Evolutionary conservation across 2,113 vertebrate species (phyloP).

Genomic region (Ginglymostoma cirratum): DNA sequence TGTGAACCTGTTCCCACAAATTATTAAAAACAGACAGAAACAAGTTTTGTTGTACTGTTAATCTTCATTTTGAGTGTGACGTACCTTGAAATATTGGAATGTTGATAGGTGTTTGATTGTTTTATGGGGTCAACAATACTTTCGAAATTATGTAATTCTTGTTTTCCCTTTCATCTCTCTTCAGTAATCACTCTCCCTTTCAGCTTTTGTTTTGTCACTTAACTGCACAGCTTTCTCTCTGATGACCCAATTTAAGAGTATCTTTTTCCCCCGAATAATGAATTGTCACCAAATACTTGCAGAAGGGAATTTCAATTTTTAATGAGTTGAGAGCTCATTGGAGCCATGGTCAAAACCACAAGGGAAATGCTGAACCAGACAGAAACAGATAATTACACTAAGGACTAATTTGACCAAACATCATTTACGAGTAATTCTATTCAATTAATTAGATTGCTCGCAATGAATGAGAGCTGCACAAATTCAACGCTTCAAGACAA

Average conservation of each 20-base stretch:
- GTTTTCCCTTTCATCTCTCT: not conserved
- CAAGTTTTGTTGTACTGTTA: not conserved
- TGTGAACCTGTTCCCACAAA: not conserved
- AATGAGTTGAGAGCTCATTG: not conserved
- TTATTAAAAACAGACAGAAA: not conserved
- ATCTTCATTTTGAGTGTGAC: not conserved
- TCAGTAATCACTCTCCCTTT: not conserved
- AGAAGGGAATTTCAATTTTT: conserved; percentile 27
- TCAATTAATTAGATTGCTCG: not conserved
- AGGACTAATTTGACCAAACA: conserved; percentile 25
- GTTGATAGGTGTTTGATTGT: not conserved
- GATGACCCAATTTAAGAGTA: conserved; percentile 22
- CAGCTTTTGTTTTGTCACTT: not conserved
- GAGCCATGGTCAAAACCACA: conserved; percentile 4
- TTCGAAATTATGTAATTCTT: not conserved
- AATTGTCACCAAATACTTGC: conserved; percentile 38
- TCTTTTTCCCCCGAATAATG: conserved; percentile 33
- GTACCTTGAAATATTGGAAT: not conserved
- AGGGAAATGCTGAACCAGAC: not conserved
- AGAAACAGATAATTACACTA: not conserved
- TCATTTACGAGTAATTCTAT: not conserved
- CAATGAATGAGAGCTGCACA: not conserved
- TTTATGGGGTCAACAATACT: not conserved
- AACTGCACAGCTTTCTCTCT: conserved; percentile 13
- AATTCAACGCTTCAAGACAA: not conserved